Evolutionary conservation across 2,797 vertebrate genomes (phyloP).

Genomic region (Arctocebus calabarensis): DNA sequence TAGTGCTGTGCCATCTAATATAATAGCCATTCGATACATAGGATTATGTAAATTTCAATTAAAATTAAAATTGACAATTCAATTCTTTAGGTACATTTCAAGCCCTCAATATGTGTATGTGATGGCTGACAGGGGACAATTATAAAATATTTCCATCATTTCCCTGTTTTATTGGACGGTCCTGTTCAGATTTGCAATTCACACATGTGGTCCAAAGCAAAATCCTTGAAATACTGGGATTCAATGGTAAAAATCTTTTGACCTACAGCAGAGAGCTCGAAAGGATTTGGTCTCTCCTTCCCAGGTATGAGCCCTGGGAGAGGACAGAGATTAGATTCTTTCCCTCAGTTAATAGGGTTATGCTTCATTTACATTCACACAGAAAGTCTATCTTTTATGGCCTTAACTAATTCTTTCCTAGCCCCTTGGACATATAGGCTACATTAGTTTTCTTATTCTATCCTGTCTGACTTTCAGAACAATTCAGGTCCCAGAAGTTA

Average conservation of each 20-base stretch:
- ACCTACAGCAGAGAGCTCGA: not conserved
- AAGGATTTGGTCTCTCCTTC: not conserved
- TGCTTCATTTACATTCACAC: not conserved
- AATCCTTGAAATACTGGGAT: not conserved
- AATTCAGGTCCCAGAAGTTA: slow-evolving; percentile 17
- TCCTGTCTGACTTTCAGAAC: slow-evolving; percentile 33
- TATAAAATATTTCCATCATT: not conserved
- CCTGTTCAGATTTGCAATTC: not conserved
- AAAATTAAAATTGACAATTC: slow-evolving; percentile 4
- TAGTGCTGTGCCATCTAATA: not conserved
- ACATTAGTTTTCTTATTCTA: not conserved
- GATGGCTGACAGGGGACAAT: not conserved
- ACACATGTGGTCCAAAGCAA: not conserved
- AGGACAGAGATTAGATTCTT: not conserved
- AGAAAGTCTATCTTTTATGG: not conserved
- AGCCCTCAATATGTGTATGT: not conserved
- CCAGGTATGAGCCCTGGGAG: not conserved
- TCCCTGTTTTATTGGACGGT: not conserved
- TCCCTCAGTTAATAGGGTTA: not conserved
- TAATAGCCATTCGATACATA: not conserved
- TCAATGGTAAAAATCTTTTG: not conserved
- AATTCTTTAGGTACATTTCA: not conserved
- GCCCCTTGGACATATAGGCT: not conserved
- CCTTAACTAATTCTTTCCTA: not conserved
- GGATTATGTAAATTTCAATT: not conserved